phyloP scores from a whole-genome alignment of 2,797 vertebrate genomes.

The Bovichtus diacanthus region DNA sequence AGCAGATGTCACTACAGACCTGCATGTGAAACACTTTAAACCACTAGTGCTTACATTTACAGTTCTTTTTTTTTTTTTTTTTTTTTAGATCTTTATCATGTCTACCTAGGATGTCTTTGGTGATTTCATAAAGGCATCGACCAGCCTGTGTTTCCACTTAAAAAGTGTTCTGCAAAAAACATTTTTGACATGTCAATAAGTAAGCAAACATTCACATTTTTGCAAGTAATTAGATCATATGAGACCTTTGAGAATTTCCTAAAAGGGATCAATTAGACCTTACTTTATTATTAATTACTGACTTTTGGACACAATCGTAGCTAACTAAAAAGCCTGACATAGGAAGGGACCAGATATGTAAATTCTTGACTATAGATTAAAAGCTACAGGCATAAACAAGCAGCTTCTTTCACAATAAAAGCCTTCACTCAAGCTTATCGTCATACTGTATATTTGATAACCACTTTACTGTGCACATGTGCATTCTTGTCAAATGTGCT shows the following conservation, averaged over 20 bases:
- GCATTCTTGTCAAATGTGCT: not conserved
- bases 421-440: not conserved
- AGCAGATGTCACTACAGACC: slow-evolving; percentile 61
- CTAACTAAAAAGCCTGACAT: not conserved
- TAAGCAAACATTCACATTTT: not conserved
- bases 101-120: not conserved
- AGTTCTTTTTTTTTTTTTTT: too few species aligned
- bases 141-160: not conserved
- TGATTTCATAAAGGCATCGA: slow-evolving; percentile 6
- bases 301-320: not conserved
- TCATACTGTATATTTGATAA: not conserved
- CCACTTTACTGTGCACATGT: not conserved
- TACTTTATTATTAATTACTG: not conserved
- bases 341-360: not conserved
- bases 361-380: not conserved
- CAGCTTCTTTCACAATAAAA: slow-evolving; percentile 12
- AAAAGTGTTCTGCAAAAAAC: not conserved
- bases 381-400: not conserved
- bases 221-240: not conserved
- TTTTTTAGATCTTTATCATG: not conserved
- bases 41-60: not conserved
- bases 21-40: slow-evolving; percentile 8
- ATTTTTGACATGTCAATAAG: not conserved
- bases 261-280: not conserved
- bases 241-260: not conserved